phyloP scores from a whole-genome alignment of 1,140 invertebrate genomes.

The Archivesica marissinica region DNA sequence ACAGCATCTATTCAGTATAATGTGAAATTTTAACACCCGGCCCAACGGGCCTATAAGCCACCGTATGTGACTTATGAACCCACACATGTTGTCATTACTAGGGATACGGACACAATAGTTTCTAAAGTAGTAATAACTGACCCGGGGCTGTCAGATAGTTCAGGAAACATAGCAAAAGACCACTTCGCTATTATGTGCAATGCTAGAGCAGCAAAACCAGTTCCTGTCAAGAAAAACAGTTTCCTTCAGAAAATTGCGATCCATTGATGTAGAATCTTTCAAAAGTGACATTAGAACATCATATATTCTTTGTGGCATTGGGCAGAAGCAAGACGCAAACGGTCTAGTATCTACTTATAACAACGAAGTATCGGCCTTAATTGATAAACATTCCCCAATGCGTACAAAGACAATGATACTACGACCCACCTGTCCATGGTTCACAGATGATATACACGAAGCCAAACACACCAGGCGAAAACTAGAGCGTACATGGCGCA shows the following conservation, averaged over 20 bases:
- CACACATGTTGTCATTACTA: too few species aligned
- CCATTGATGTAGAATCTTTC: constrained; percentile 17
- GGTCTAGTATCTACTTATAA: too few species aligned
- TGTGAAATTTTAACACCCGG: too few species aligned
- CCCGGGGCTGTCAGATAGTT: constrained; percentile 50
- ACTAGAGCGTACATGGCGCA: too few species aligned
- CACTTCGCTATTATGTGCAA: constrained; percentile 41
- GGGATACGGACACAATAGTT: not conserved
- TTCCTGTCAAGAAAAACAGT: constrained; percentile 39
- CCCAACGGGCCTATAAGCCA: too few species aligned
- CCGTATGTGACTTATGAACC: too few species aligned
- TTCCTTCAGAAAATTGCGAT: constrained; percentile 17
- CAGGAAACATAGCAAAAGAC: constrained; percentile 44
- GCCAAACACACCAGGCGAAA: too few species aligned
- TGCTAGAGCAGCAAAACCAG: constrained; percentile 14
- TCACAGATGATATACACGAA: too few species aligned
- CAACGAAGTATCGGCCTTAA: not conserved
- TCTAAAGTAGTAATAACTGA: constrained; percentile 12
- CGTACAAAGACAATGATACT: constrained; percentile 41
- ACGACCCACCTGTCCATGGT: constrained; percentile 29
- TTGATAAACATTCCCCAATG: constrained; percentile 48
- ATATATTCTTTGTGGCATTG: too few species aligned
- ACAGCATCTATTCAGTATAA: too few species aligned
- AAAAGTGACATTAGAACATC: constrained; percentile 26
- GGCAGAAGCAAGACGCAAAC: too few species aligned